phyloP scores from a whole-genome alignment of 2,888 invertebrate genomes.

The Arctia plantaginis region DNA sequence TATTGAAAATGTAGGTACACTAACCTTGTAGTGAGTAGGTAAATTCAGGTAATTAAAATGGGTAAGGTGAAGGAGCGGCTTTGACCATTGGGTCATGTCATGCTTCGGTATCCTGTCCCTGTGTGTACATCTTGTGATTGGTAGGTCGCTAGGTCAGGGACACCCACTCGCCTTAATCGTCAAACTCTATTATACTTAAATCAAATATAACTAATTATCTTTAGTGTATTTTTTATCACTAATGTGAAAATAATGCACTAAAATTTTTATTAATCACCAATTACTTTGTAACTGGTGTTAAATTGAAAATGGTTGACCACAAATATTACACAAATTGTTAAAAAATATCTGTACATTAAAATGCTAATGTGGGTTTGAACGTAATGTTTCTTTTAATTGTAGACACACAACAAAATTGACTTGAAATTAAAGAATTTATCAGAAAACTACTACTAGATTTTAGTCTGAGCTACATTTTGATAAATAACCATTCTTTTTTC shows the following conservation, averaged over 20 bases:
- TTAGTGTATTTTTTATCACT: not conserved
- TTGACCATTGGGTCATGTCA: too few relatives aligned
- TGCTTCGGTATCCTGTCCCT: too few relatives aligned
- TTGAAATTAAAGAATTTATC: too few relatives aligned
- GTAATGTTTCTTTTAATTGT: not conserved
- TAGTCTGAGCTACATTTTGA: too few relatives aligned
- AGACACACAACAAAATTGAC: not conserved
- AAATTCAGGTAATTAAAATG: too few relatives aligned
- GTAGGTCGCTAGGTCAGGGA: not conserved
- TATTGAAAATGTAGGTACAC: not conserved
- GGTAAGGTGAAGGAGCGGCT: too few relatives aligned
- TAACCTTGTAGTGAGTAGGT: too few relatives aligned
- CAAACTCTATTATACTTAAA: not conserved
- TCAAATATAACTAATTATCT: not conserved
- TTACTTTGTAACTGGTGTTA: not conserved
- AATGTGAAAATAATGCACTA: not conserved
- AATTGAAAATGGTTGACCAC: not conserved
- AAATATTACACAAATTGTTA: not conserved
- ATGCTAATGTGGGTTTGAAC: not conserved
- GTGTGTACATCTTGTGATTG: too few relatives aligned
- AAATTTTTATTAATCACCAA: not conserved
- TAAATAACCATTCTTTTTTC: too few relatives aligned
- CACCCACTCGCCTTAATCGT: not conserved
- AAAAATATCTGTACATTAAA: not conserved
- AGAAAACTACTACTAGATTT: too few relatives aligned